phyloP scores from a whole-genome alignment of 1,140 invertebrate species.

The Zaprionus kolodkinae region DNA sequence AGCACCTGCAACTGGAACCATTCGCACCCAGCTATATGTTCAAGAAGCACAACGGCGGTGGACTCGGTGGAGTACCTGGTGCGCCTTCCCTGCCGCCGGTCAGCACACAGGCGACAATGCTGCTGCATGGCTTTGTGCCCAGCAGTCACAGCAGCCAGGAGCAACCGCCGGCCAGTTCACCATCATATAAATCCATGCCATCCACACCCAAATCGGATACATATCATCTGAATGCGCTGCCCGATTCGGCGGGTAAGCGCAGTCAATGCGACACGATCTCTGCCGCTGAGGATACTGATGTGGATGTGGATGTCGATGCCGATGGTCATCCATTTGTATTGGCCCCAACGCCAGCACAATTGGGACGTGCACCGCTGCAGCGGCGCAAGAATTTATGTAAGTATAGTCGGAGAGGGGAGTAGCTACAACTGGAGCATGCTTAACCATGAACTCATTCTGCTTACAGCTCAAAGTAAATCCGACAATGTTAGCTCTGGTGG shows the following conservation, averaged over 20 bases:
- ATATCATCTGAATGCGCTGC: conserved; percentile 64
- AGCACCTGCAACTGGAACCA: conserved; percentile 64
- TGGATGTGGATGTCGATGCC: conserved; percentile 84
- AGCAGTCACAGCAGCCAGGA: conserved; percentile 50
- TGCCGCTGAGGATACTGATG: conserved; percentile 40
- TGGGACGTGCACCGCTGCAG: conserved; percentile 94
- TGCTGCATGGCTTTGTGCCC: conserved; percentile 69
- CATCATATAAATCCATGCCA: conserved; percentile 74
- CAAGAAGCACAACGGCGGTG: conserved; percentile 73
- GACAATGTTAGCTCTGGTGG: conserved; percentile 46
- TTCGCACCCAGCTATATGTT: conserved; percentile 60
- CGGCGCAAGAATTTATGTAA: conserved; percentile 85
- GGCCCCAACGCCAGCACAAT: conserved; percentile 96
- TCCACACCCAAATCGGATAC: conserved; percentile 77
- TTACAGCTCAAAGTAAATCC: conserved; percentile 72
- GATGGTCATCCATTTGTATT: conserved; percentile 90
- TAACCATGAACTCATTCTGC: neutral
- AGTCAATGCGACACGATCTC: conserved; percentile 25
- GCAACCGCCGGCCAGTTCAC: conserved; percentile 63
- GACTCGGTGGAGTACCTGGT: conserved; percentile 31
- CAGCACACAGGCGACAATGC: conserved; percentile 63
- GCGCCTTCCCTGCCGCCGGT: conserved; percentile 54
- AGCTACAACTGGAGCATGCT: neutral
- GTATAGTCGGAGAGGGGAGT: conserved; percentile 32
- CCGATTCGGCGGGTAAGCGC: conserved; percentile 64